phyloP scores from a whole-genome alignment of 1,140 invertebrate species.

The Coptotermes formosanus region DNA sequence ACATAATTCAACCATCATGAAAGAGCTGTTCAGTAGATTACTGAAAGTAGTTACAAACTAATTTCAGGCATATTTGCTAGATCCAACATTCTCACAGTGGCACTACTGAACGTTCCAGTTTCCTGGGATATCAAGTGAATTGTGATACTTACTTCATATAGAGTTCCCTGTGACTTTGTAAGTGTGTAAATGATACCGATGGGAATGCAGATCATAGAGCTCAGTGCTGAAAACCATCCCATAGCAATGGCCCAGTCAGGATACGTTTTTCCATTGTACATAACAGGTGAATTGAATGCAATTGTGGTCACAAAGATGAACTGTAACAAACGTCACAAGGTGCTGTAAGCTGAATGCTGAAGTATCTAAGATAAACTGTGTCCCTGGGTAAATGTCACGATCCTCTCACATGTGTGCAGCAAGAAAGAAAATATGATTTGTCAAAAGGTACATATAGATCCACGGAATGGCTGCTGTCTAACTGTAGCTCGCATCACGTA shows the following conservation, averaged over 20 bases:
- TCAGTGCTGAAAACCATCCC: conserved; percentile 61
- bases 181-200: conserved; percentile 55
- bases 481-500: no score
- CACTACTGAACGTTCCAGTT: no score
- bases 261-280: conserved; percentile 56
- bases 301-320: conserved; percentile 60
- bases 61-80: no score
- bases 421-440: background rate
- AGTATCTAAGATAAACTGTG: background rate
- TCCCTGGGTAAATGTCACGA: no score
- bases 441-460: background rate
- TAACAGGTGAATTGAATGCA: conserved; percentile 55
- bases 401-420: background rate
- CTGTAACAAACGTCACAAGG: conserved; percentile 45
- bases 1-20: no score
- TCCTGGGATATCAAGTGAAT: no score
- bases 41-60: no score
- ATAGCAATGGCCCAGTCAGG: conserved; percentile 60
- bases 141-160: background rate
- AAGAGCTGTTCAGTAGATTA: no score
- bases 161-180: conserved; percentile 44
- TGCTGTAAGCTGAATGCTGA: conserved; percentile 24
- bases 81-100: no score
- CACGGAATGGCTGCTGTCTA: no score
- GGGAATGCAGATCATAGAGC: conserved; percentile 61